Base-by-base conservation (phyloP, 1,140 invertebrate species). In the Scaptomyza pallida region DNA sequence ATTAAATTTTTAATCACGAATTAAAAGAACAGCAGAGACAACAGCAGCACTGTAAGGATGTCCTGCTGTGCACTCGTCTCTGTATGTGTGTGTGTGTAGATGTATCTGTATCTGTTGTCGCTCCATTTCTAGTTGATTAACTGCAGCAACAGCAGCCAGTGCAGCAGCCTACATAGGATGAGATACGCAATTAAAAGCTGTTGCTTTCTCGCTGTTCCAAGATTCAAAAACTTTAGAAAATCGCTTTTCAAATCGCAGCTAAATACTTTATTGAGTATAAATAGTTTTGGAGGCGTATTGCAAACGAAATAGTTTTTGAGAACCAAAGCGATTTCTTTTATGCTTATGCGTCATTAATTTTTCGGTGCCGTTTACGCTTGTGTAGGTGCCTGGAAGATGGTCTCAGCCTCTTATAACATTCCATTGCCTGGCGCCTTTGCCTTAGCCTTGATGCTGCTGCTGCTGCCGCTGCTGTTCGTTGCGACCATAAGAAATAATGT, bases 401-500 rank as follows among this genome's bases (percentile, higher is more conserved):
- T 30, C 10, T 37, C 52, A 10, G 41, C 41, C 2, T 17, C 51
- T n/a, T n/a, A n/a, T 41, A 13, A 30, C 21, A 55, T 26, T 41
- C 47, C 16, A 5, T 26, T 26, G n/a, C n/a, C 23, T 5, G 16
- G 40, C 30, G 33, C 51, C 56, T 54, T 54, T 26, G 47, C 50
- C 55, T 9, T 48, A 45, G 45, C 52, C 23, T 23, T 56, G n/a
- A n/a, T n/a, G n/a, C n/a, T n/a, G n/a, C n/a, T n/a, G n/a, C n/a
- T n/a, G n/a, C n/a, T n/a, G n/a, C n/a, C 30, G 61, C 37, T 50
- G 64, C 70, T 23, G 23, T 9, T 73, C 55, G 57, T 68, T 59
- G 77, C 60, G 70, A 65, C 74, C 78, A 81, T 88, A 88, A 88
- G 82, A 88, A 88, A 88, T 88, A 88, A 88, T 88, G 82, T 88